These are phyloP conservation scores for Odontomyia ornata DNA, from an alignment of 2,888 invertebrate species.

Conservation along the genomic window DNA sequence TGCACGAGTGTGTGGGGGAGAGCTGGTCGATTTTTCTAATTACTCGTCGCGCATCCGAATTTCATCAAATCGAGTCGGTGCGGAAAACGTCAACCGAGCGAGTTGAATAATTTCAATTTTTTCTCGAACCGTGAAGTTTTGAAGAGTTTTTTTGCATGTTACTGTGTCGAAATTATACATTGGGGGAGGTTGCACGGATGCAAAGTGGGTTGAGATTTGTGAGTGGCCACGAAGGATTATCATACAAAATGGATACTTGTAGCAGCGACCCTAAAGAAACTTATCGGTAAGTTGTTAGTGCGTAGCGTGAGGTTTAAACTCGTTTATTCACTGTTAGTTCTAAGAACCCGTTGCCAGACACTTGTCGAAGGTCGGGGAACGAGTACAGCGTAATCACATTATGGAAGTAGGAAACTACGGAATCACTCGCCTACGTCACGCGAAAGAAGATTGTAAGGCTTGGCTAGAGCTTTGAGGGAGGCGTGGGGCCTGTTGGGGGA, in stretches of 20 bases:
- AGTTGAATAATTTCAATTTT: not conserved
- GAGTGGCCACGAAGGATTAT: not conserved
- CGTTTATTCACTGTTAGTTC: no score
- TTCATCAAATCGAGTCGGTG: not conserved
- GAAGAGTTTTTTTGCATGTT: not conserved
- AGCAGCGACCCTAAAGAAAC: conserved; percentile 46
- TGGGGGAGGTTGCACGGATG: not conserved
- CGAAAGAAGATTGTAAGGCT: no score
- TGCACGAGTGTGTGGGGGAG: not conserved
- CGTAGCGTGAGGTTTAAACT: no score
- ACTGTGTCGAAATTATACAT: not conserved
- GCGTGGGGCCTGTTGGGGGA: no score
- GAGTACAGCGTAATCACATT: no score
- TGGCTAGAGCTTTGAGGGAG: no score
- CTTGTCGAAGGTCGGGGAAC: not conserved
- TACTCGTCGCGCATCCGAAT: not conserved
- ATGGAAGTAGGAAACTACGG: no score
- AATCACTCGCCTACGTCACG: no score
- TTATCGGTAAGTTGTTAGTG: conserved; percentile 49
- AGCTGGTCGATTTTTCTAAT: not conserved
- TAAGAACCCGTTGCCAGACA: no score
- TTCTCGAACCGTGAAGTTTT: not conserved
- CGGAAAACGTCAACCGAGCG: not conserved
- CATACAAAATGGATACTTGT: conserved; percentile 34
- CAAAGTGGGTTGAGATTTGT: not conserved